Evolutionary conservation across 1,140 invertebrate species (phyloP), one percentile per base, ranked within the genome.

Genomic region (Macrostomum lignano): DNA sequence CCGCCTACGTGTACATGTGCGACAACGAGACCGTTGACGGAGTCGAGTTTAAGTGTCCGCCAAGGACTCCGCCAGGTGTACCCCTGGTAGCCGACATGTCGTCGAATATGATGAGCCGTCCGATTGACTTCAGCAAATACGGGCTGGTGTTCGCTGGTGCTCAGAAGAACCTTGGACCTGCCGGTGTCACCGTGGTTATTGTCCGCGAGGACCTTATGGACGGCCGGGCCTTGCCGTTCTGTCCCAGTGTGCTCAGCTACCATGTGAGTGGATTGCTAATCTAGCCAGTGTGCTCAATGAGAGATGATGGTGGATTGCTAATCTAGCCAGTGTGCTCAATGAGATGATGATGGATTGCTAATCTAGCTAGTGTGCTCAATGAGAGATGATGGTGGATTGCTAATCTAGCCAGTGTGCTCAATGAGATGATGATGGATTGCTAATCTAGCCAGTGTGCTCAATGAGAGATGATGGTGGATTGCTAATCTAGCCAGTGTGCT

Each of bases 1-100:
- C 86, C n/a, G 81, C 79, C 0, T 96, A 93, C 51, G 67, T 94
- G 5, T 91, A 88, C 50, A 91, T 88, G 49, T 94, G 86, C 57
- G 72, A 70, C 40, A 96, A 94, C 52, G 88, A 96, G 64, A 96
- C 88, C 3, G 72, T 96, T 34, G 72, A 94, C 55, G 82, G 81
- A 30, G 68, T 94, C 9, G 86, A 94, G 61, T 93, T 86, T 56
- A 65, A 71, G 29, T 41, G 43, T 37, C 64, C 88, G 33, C 82
- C 84, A 1, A 70, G 79, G 42, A 71, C 69, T 3, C 42, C 53
- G 0, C 68, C 71, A 38, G 73, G 71, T 34, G 68, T 93, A 20
- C 77, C 82, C 2, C 48, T 96, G 17, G 77, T 93, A 3, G 71
- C 69, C 40, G 86, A 94, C 55, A 91, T 94, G 77, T 94, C 84